Percentiles rank a stretch among this genome's conserved stretches.
phyloP scores from a whole-genome alignment of 1,140 invertebrate genomes.

The Scaptomyza montana region DNA sequence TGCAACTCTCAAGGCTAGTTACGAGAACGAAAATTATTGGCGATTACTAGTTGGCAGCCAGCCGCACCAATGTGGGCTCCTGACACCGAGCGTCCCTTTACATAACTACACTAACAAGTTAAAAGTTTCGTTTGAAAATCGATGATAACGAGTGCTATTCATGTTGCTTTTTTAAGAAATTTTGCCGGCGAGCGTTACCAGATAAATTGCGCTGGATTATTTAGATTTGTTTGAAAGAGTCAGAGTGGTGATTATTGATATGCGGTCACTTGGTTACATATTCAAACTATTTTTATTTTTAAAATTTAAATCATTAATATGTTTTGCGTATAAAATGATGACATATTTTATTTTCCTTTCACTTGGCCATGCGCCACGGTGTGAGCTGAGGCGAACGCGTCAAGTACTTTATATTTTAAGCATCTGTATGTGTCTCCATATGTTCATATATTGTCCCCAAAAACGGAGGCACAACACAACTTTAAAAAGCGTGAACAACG shows the following conservation, averaged over 20 bases:
- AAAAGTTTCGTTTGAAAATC: not conserved
- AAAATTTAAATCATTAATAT: too few relatives aligned
- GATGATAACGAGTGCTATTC: constrained; percentile 23
- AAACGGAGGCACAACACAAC: constrained; percentile 35
- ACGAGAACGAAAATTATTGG: constrained; percentile 61
- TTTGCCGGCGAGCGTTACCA: constrained; percentile 29
- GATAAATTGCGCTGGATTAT: constrained; percentile 50
- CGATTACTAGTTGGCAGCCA: constrained; percentile 62
- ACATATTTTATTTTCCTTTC: not conserved
- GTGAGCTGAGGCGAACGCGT: constrained; percentile 27
- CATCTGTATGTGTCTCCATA: not conserved
- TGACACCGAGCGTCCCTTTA: constrained; percentile 19
- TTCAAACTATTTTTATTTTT: too few relatives aligned
- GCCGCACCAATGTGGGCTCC: constrained; percentile 16
- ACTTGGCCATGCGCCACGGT: constrained; percentile 47
- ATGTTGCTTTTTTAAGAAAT: constrained; percentile 17
- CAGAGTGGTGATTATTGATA: too few relatives aligned
- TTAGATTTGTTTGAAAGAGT: not conserved
- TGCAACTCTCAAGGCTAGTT: constrained; percentile 57
- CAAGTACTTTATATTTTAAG: constrained; percentile 19
- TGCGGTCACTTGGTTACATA: too few relatives aligned
- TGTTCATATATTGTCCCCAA: not conserved
- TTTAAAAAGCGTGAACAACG: constrained; percentile 44
- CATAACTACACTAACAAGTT: constrained; percentile 22
- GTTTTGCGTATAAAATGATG: too few relatives aligned